Evolutionary conservation across 2,888 invertebrate species (phyloP).

Genomic region (Hymenopus coronatus): DNA sequence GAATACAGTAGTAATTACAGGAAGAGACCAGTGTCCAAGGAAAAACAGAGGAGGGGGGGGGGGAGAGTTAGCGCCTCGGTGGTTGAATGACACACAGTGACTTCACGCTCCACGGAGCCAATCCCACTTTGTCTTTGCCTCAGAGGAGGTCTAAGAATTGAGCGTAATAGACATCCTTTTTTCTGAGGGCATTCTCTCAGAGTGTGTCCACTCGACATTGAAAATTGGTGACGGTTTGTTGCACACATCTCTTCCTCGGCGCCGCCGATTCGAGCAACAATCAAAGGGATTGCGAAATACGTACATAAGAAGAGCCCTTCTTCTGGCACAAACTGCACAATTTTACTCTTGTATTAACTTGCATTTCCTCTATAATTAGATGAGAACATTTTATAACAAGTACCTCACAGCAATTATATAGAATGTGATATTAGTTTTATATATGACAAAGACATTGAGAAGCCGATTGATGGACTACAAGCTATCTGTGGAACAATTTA

Average conservation of each 20-base stretch:
- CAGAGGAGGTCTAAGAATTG: background rate
- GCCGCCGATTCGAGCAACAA: background rate
- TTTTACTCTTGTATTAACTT: too few relatives aligned
- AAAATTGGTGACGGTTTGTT: background rate
- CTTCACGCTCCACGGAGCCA: background rate
- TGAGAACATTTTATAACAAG: too few relatives aligned
- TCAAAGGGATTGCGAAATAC: background rate
- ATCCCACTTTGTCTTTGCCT: background rate
- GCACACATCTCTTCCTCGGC: background rate
- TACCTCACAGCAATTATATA: too few relatives aligned
- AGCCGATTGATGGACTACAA: too few relatives aligned
- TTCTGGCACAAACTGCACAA: too few relatives aligned
- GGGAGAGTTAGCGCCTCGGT: background rate
- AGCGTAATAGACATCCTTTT: background rate
- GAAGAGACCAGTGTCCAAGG: background rate
- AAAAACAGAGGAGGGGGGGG: background rate
- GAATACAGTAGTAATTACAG: constrained; percentile 11
- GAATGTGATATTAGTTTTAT: too few relatives aligned
- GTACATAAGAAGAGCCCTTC: too few relatives aligned
- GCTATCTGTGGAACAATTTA: too few relatives aligned
- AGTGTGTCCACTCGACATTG: background rate
- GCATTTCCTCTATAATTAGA: too few relatives aligned
- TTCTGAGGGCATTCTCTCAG: background rate
- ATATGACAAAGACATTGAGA: too few relatives aligned
- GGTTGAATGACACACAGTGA: background rate